phyloP scores from a whole-genome alignment of 2,797 vertebrate species.

The Cuniculus paca region DNA sequence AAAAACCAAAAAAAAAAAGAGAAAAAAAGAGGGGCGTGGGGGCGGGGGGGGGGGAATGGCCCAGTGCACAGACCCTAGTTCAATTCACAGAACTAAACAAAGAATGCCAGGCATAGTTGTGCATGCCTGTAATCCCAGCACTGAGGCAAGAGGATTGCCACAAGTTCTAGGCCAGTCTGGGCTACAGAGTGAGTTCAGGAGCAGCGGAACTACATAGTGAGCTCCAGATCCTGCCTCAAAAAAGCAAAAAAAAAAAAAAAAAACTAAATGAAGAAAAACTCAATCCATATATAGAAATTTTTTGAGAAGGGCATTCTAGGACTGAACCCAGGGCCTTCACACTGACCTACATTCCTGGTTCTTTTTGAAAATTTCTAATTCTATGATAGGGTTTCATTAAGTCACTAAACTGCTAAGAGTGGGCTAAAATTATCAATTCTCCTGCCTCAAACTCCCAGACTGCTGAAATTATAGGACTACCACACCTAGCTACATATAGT shows the following conservation, averaged over 20 bases:
- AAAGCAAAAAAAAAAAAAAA: too few species aligned
- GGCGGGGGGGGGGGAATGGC: too few species aligned
- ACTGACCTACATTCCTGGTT: too few species aligned
- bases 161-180: too few species aligned
- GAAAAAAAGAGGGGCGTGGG: neutral
- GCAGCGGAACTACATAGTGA: too few species aligned
- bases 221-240: too few species aligned
- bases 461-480: neutral
- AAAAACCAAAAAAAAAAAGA: neutral
- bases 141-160: too few species aligned
- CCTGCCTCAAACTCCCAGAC: neutral
- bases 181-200: too few species aligned
- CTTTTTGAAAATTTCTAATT: neutral
- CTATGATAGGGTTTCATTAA: neutral
- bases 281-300: neutral
- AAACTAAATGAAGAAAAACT: neutral
- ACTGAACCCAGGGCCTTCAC: neutral
- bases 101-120: neutral
- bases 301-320: neutral
- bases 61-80: neutral
- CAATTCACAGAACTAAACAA: neutral
- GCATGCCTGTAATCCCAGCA: too few species aligned
- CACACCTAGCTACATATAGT: neutral
- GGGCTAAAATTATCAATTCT: neutral
- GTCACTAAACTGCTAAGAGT: neutral